These are phyloP conservation scores for Rhinophrynus dorsalis DNA, from an alignment of 2,797 vertebrate species.

Conservation along the genomic window DNA sequence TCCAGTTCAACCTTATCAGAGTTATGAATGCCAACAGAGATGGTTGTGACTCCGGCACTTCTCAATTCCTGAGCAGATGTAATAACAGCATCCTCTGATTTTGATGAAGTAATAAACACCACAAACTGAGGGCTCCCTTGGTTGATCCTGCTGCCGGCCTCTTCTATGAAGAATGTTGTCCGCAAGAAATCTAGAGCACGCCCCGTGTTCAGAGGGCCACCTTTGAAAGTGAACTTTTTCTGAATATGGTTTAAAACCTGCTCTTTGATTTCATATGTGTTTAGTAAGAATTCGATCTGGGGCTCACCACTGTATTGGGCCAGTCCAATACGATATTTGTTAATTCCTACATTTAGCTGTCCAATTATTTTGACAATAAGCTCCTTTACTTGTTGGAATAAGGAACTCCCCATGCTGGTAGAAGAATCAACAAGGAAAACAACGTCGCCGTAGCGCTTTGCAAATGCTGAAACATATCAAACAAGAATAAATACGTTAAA, in stretches of 20 bases:
- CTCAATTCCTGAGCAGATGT: constrained; percentile 61
- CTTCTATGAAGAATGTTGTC: constrained; percentile 60
- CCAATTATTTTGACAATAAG: constrained; percentile 58
- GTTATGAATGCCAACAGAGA: constrained; percentile 63
- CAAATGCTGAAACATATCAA: constrained; percentile 49
- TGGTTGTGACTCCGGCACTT: constrained; percentile 63
- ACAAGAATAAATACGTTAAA: background rate
- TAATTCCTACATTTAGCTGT: constrained; percentile 64
- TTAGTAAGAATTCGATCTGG: constrained; percentile 72
- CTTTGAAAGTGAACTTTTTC: constrained; percentile 48
- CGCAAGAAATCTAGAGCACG: constrained; percentile 63
- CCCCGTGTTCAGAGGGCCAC: constrained; percentile 62
- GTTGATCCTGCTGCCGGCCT: constrained; percentile 65
- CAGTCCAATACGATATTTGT: constrained; percentile 71
- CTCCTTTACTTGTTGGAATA: constrained; percentile 59
- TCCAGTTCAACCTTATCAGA: constrained; percentile 55
- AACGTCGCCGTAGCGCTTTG: constrained; percentile 72
- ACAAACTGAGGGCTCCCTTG: constrained; percentile 69
- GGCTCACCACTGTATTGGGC: constrained; percentile 68
- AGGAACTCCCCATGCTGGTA: constrained; percentile 34
- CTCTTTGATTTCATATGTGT: constrained; percentile 59
- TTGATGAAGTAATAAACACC: constrained; percentile 69
- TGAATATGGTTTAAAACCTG: constrained; percentile 54
- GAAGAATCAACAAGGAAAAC: constrained; percentile 77
- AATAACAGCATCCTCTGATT: constrained; percentile 61